phyloP scores from a whole-genome alignment of 2,113 vertebrate species.

The Marmota flaviventris region DNA sequence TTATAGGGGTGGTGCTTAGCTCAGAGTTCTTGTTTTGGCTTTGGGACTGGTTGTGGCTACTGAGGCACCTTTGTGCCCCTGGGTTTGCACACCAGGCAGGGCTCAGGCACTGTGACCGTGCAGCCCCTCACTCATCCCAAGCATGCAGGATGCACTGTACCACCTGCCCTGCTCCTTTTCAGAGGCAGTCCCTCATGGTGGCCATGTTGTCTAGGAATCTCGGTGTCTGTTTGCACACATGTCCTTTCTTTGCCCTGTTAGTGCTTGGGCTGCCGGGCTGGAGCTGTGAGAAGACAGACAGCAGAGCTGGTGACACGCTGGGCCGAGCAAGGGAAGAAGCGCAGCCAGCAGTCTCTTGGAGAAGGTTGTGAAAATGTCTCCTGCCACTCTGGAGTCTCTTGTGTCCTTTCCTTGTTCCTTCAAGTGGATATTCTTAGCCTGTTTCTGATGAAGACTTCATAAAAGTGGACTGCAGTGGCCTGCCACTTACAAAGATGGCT shows the following conservation, averaged over 20 bases:
- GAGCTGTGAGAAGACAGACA: background rate
- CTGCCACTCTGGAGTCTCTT: slow-evolving; percentile 1
- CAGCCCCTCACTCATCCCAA: background rate
- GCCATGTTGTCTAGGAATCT: background rate
- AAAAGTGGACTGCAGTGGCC: slow-evolving; percentile 70
- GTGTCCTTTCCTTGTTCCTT: slow-evolving; percentile 70
- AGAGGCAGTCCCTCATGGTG: background rate
- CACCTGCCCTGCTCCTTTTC: background rate
- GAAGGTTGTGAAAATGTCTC: slow-evolving; percentile 82
- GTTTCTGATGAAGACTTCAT: slow-evolving; percentile 81
- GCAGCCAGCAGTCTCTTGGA: background rate
- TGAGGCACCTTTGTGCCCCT: fast-evolving
- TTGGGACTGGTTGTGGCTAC: background rate
- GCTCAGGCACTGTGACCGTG: background rate
- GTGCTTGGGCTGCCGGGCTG: background rate
- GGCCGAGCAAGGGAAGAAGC: background rate
- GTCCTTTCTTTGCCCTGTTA: too few relatives aligned
- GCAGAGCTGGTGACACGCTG: background rate
- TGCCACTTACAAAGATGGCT: slow-evolving; percentile 55
- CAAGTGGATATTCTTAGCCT: slow-evolving; percentile 78
- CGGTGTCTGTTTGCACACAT: background rate
- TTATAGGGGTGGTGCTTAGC: background rate
- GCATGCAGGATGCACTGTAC: background rate
- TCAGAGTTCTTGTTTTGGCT: background rate
- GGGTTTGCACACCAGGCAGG: background rate